Conservation (phyloP, 2,113 vertebrate species). For the Struthidea cinerea region DNA sequence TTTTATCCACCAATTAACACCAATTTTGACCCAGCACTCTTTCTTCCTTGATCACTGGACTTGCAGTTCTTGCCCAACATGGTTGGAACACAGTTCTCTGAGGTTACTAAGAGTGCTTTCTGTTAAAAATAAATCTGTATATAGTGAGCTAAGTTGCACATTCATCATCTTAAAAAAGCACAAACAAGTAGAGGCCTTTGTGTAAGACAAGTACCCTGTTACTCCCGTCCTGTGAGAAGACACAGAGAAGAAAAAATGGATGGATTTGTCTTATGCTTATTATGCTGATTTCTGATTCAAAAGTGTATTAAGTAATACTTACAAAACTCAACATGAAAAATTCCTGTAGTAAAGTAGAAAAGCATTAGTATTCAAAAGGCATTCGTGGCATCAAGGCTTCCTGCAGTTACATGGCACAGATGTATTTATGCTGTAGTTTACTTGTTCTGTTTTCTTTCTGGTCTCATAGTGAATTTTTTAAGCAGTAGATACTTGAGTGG, state of each 20-base stretch:
- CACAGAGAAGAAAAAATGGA: not conserved
- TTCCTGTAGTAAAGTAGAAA: not conserved
- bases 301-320: not conserved
- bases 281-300: not conserved
- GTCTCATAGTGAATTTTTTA: not conserved
- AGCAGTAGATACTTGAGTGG: not conserved
- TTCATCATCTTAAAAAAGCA: not conserved
- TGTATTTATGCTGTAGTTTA: not conserved
- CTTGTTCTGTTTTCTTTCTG: not conserved
- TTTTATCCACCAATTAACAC: not conserved
- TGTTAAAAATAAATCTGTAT: not conserved
- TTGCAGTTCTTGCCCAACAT: not conserved
- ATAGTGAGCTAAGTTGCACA: not conserved
- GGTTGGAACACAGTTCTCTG: not conserved
- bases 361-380: not conserved
- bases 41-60: not conserved
- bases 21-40: not conserved
- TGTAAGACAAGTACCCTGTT: not conserved
- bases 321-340: not conserved
- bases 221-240: not conserved
- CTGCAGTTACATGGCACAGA: not conserved
- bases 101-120: not conserved
- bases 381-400: not conserved
- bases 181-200: not conserved
- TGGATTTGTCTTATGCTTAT: not conserved